Evolutionary conservation across 2,888 invertebrate species (phyloP), one percentile per base, ranked within the genome.

Genomic region (Drosophila basisetae): DNA sequence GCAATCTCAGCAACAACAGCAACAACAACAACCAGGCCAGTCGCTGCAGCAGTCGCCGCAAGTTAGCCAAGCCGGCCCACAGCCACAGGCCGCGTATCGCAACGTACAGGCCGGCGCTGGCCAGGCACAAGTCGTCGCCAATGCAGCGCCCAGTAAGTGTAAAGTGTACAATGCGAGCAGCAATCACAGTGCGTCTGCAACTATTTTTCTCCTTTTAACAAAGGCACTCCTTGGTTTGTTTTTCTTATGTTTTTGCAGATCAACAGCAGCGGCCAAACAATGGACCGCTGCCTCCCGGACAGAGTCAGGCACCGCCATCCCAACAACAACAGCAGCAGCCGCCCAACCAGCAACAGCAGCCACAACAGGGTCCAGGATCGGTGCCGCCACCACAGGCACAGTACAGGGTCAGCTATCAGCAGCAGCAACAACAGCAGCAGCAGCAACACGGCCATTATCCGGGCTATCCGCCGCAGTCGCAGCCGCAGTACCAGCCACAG

Each of bases 311-410:
- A 25, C 78, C 81, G 22, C 78, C 77, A 22, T 84, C 91, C 7
- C 82, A 82, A 7, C 95, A 70, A 94, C 95, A 55, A 31, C 84
- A 83, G 33, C 83, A 83, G 49, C 85, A 79, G 58, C 84, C 91
- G 7, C 82, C 85, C 13, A 78, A 78, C 53, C 91, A 84, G 59
- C 90, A 90, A n/a, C 89, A 84, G 18, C 85, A 84, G 91, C 95
- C 71, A 93, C 95, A 72, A 94, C 95, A 58, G 94, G 96, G 66
- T 94, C 95, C 88, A 93, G 79, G 76, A 2, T 66, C 70, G 10
- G 80, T 83, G 94, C 95, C 89, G 94, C 95, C 92, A 92, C 95
- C 77, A 93, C 95, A 92, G 88, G 94, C 95, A 22, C 94, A 95
- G 93, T 95, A 91, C 93, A 94, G 78, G 92, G 94, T 85, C 92